A percentile compares a stretch with the other conserved stretches of the same genome.
These are phyloP conservation scores for Apamea epomidion DNA, from an alignment of 2,888 invertebrate genomes.

Conservation along the genomic window DNA sequence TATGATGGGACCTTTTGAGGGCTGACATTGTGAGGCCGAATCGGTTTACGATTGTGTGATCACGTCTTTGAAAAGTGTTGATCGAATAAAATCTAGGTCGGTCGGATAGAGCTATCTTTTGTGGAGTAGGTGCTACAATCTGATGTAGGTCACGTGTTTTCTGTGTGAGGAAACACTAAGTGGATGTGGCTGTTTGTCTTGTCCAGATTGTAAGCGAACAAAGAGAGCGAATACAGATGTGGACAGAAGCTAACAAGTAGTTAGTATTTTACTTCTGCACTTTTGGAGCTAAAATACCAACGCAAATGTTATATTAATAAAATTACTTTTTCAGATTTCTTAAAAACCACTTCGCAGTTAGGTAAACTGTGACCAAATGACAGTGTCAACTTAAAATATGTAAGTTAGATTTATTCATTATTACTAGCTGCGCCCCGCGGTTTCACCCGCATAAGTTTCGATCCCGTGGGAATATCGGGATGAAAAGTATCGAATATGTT, in stretches of 20 bases:
- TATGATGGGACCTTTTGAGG: conserved; percentile 64
- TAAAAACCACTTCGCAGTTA: background rate
- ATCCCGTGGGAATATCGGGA: too few relatives aligned
- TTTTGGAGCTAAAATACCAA: background rate
- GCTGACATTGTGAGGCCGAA: conserved; percentile 63
- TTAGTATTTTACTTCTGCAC: background rate
- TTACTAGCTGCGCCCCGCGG: too few relatives aligned
- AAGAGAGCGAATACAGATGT: conserved; percentile 40
- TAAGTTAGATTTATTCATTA: background rate
- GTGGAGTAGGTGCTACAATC: conserved; percentile 48
- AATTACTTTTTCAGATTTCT: background rate
- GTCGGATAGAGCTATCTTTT: conserved; percentile 44
- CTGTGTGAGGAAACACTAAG: conserved; percentile 51
- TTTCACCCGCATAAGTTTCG: too few relatives aligned
- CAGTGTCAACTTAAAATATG: background rate
- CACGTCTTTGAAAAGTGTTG: conserved; percentile 45
- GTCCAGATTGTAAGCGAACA: conserved; percentile 54
- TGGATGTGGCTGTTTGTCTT: conserved; percentile 53
- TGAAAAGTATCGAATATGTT: too few relatives aligned
- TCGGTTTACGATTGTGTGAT: conserved; percentile 62
- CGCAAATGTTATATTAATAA: background rate
- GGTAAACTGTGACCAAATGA: background rate
- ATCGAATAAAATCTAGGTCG: conserved; percentile 63
- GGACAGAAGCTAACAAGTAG: conserved; percentile 19
- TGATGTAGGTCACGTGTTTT: conserved; percentile 56